phyloP scores from a whole-genome alignment of 53 echinoderm and acorn worm genomes.

The Patiria pectinifera region DNA sequence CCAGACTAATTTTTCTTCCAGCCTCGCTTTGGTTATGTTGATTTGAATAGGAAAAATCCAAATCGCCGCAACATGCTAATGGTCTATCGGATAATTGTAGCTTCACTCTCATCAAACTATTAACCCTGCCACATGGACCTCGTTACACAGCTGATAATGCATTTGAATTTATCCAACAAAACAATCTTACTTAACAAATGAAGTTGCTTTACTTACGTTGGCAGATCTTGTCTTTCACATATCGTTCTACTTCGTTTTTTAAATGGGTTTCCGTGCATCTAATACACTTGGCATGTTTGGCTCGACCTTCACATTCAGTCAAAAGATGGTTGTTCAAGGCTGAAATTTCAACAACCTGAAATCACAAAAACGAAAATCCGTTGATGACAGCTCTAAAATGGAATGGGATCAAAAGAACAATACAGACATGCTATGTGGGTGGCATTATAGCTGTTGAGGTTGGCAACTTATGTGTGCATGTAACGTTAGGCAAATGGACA shows the following conservation, averaged over 20 bases:
- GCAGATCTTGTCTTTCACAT: slow-evolving; percentile 90
- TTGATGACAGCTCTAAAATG: neutral
- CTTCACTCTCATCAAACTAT: too few relatives aligned
- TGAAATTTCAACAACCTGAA: slow-evolving; percentile 91
- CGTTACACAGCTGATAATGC: too few relatives aligned
- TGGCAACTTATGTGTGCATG: neutral
- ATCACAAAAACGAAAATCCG: neutral
- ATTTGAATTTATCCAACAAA: neutral
- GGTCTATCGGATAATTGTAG: too few relatives aligned
- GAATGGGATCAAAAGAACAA: neutral
- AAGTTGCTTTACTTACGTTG: slow-evolving; percentile 71
- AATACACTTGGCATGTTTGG: slow-evolving; percentile 87
- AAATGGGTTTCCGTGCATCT: slow-evolving; percentile 87
- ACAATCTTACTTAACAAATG: too few relatives aligned
- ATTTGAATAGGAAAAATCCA: too few relatives aligned
- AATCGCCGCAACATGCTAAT: too few relatives aligned
- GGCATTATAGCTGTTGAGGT: too few relatives aligned
- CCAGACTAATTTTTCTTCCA: too few relatives aligned
- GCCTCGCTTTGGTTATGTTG: too few relatives aligned
- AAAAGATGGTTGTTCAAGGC: slow-evolving; percentile 85
- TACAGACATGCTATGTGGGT: too few relatives aligned
- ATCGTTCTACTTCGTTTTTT: slow-evolving; percentile 81
- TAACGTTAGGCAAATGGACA: neutral
- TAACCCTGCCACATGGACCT: too few relatives aligned
- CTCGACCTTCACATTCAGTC: slow-evolving; percentile 88